These are phyloP conservation scores for Pollenia amentaria DNA, from an alignment of 2,888 invertebrate species.

Conservation along the genomic window DNA sequence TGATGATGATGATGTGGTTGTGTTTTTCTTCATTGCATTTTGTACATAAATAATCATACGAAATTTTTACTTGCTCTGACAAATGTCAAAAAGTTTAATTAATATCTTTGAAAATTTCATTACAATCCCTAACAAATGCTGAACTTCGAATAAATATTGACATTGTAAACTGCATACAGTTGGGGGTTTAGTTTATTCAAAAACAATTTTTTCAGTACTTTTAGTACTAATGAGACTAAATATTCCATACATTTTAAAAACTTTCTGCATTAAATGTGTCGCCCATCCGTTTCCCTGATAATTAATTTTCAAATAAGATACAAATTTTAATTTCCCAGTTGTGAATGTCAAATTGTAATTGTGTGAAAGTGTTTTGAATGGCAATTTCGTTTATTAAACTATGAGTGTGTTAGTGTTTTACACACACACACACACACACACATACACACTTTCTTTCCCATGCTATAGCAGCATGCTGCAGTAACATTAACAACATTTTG, in stretches of 20 bases:
- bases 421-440: background rate
- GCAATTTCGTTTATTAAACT: background rate
- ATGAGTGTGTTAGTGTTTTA: slow-evolving; percentile 7
- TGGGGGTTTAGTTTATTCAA: slow-evolving; percentile 15
- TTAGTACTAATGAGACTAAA: slow-evolving; percentile 1
- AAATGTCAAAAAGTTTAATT: slow-evolving; percentile 70
- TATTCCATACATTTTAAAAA: slow-evolving; percentile 27
- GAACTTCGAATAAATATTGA: slow-evolving; percentile 4
- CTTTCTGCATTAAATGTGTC: slow-evolving; percentile 18
- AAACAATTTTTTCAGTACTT: background rate
- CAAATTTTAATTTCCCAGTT: slow-evolving; percentile 63
- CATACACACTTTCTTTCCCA: background rate
- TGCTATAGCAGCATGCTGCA: slow-evolving; percentile 14
- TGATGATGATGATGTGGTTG: slow-evolving; percentile 36
- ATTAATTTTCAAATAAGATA: slow-evolving; percentile 48
- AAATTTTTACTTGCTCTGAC: slow-evolving; percentile 16
- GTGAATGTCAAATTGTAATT: slow-evolving; percentile 55
- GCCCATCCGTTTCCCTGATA: slow-evolving; percentile 36
- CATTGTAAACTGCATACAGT: background rate
- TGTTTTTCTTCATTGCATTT: slow-evolving; percentile 4
- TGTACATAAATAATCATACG: background rate
- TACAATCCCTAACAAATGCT: slow-evolving; percentile 37
- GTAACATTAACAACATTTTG: background rate
- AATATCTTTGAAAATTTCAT: slow-evolving; percentile 61
- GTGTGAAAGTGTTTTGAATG: slow-evolving; percentile 56